These are phyloP conservation scores for Huso huso DNA, from an alignment of 2,797 vertebrate genomes.

Conservation along the genomic window DNA sequence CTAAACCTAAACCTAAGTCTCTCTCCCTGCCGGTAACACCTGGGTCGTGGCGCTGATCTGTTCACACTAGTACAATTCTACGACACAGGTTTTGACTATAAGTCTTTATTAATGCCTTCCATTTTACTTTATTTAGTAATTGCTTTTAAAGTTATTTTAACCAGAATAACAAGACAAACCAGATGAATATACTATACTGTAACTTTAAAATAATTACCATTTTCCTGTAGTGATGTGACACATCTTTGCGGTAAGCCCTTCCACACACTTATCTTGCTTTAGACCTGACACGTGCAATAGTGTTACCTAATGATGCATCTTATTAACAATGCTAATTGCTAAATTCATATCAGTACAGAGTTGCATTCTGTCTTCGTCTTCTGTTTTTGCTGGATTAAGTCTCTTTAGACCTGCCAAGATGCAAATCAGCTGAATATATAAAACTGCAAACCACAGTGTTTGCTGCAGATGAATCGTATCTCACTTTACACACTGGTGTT, in stretches of 20 bases:
- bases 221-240: no score
- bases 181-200: no score
- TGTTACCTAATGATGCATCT: constrained; percentile 30
- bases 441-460: constrained; percentile 48
- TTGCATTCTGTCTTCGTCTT: constrained; percentile 45
- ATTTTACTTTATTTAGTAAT: no score
- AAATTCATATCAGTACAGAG: constrained; percentile 51
- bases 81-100: no score
- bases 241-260: not conserved
- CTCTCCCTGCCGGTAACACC: no score
- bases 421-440: constrained; percentile 57
- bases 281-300: constrained; percentile 35
- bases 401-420: constrained; percentile 52
- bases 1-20: no score
- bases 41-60: no score
- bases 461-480: constrained; percentile 13
- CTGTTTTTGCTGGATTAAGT: constrained; percentile 61
- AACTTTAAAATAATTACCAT: no score
- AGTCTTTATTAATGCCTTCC: no score
- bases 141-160: no score
- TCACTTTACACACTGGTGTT: not conserved
- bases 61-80: no score
- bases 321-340: constrained; percentile 64
- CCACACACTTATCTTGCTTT: constrained; percentile 27
- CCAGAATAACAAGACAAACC: no score